Base-by-base conservation (phyloP, 2,113 vertebrate species). In the Tragulus kanchil region DNA sequence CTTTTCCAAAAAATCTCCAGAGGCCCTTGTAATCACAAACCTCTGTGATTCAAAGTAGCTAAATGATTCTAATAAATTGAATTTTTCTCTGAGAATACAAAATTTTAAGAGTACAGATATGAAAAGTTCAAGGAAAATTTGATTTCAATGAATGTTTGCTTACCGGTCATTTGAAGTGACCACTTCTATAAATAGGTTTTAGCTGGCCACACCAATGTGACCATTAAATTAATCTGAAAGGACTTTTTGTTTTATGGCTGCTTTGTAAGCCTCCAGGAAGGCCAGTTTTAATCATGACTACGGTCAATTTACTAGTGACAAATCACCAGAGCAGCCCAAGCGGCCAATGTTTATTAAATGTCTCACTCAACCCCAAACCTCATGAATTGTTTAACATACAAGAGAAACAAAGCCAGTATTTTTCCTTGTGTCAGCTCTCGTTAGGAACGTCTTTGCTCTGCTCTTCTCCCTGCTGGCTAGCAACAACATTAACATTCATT, bases 301-400 rank as follows among this genome's bases (percentile, higher is more conserved):
- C n/a, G n/a, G n/a, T n/a, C n/a, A n/a, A n/a, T n/a, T n/a, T n/a
- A n/a, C n/a, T 82, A 89, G 96, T 98, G 98, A 99, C 98, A 98
- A 99, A 98, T 98, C 96, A 97, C 98, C 98, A 98, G 98, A 96
- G 98, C 98, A 98, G 97, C 95, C 94, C 7, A 71, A 98, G 96
- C 16, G 94, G 97, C 97, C 98, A 97, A 96, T 97, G 98, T 98
- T 99, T 98, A 99, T 98, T 98, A 98, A 98, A 98, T 28, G 95
- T 98, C 98, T 98, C 98, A 98, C 95, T 98, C 98, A 98, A 98
- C 96, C 89, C 90, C 95, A 98, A 98, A 98, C 95, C 98, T 99
- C 98, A 99, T 98, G 98, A 99, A 99, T 98, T 99, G 98, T 99
- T 99, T 98, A 99, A 98, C 87, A 95, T 98, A 98, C 97, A 98